Conservation (phyloP, 2,888 invertebrate genomes). For the Trichopoda pennipes region DNA sequence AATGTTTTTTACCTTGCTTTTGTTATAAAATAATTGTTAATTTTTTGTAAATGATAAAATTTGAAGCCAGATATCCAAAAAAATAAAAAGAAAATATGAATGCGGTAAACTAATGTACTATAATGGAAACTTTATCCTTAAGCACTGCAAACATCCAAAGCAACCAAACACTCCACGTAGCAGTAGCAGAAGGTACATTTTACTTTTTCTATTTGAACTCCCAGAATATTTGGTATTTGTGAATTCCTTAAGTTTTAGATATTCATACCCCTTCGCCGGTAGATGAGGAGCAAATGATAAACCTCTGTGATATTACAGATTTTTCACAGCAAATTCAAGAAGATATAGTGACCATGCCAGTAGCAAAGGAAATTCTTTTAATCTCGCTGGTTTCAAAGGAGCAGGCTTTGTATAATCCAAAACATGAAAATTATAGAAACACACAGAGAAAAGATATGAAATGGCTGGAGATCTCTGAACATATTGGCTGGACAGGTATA, state of each 20-base stretch:
- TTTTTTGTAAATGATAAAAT: not conserved
- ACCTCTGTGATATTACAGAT: constrained; percentile 71
- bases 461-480: constrained; percentile 76
- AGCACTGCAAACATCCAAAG: constrained; percentile 45
- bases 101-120: constrained; percentile 20
- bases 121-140: constrained; percentile 60
- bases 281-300: constrained; percentile 70
- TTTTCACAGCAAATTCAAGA: constrained; percentile 71
- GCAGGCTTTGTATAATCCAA: constrained; percentile 78
- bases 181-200: constrained; percentile 56
- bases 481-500: constrained; percentile 77
- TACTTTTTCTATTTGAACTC: not conserved
- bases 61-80: not conserved
- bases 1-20: constrained; percentile 48
- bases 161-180: constrained; percentile 63
- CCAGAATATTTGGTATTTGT: constrained; percentile 13
- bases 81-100: constrained; percentile 43
- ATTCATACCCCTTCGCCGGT: constrained; percentile 51
- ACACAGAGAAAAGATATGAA: constrained; percentile 75
- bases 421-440: constrained; percentile 77
- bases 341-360: constrained; percentile 71
- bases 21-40: constrained; percentile 42
- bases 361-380: constrained; percentile 75
- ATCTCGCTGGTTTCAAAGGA: constrained; percentile 77
- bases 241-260: constrained; percentile 53